Base-by-base conservation (phyloP, 2,113 vertebrate species). In the Corvus moneduloides region DNA sequence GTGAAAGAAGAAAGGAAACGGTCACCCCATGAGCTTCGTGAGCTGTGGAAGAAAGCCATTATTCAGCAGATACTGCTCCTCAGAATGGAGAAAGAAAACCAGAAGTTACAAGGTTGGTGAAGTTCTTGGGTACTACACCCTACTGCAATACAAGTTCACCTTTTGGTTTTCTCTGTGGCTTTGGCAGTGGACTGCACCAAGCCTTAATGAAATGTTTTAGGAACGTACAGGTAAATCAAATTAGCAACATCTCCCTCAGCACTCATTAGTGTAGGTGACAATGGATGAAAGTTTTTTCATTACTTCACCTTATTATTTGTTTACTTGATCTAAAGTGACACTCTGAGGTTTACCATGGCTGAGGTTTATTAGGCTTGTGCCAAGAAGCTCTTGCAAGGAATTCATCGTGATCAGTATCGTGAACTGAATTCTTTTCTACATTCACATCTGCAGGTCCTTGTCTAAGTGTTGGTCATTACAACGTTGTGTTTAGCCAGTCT, bases 41-140 rank as follows among this genome's bases (percentile, higher is more conserved):
- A 99, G 58, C 97, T 99, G n/a, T 99, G 99, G 99, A 98, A 97
- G 93, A 99, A 99, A 93, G 99, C 99, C 54, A 99, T 99, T 90
- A 97, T 99, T 33, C 99, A 99, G 87, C 99, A 99, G 97, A 99
- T 99, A 86, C 97, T 99, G 41, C 98, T 99, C 2, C 99, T 99
- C 76, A 98, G 99, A 91, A 99, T 99, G 99, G 99, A 99, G 97
- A 98, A 97, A 58, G 99, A 99, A 96, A 99, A 99, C 89, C 99
- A 98, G 96, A 99, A 99, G 71, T 98, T 99, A 28, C 99, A 99
- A 98, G 99, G 99, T 99, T 72, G 93, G 98, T 92, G 81, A 74
- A 56, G 16, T 51, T 71, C 59, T 73, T 76, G 20, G 11, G n/a
- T 32, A 33, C 7, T 33, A 13, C 6, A 54, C 10, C 6, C 22